Evolutionary conservation across 2,797 vertebrate species (phyloP), one percentile per base, ranked within the genome.

Genomic region (Austrolebias charrua): DNA sequence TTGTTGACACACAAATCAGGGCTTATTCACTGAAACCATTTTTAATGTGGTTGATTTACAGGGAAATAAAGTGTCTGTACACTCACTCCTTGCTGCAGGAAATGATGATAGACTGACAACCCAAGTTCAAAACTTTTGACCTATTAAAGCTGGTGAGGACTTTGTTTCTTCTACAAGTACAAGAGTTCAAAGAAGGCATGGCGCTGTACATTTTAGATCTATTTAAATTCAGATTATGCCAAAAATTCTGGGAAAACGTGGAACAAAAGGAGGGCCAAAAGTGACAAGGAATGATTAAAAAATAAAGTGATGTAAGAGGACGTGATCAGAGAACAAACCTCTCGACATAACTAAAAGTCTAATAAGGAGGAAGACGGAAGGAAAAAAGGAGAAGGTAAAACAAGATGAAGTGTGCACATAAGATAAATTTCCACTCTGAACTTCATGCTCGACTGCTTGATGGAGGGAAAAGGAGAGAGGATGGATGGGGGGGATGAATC

Each of bases 391-490:
- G 15, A 68, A 69, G 56, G 66, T 82, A 63, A 73, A 76, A 70
- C 50, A 85, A 87, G 81, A 73, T 74, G 61, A 76, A 76, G 75
- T 77, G 78, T 72, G 75, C 38, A 58, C 58, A 78, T 40, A 66
- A 89, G 81, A 92, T 88, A 35, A 52, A 88, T 56, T 69, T 79
- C 81, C 88, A 88, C 89, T 89, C 81, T 78, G 78, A 81, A 84
- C 90, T 92, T 94, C 93, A 91, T 83, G 95, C 93, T 95, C 90
- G 88, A 88, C 90, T 94, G 93, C 89, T 92, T 89, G 93, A 92
- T 81, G 71, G 59, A 54, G 78, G 75, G 76, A 80, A 73, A 81
- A 73, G 69, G 83, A 66, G 60, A 69, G 74, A 78, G 68, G 74
- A 68, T 48, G 29, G 31, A 44, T 40, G 52, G 55, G 67, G 57